A percentile compares a stretch with the other conserved stretches of the same genome.
These are phyloP conservation scores for Cinara cedri DNA, from an alignment of 2,888 invertebrate genomes.

Conservation along the genomic window DNA sequence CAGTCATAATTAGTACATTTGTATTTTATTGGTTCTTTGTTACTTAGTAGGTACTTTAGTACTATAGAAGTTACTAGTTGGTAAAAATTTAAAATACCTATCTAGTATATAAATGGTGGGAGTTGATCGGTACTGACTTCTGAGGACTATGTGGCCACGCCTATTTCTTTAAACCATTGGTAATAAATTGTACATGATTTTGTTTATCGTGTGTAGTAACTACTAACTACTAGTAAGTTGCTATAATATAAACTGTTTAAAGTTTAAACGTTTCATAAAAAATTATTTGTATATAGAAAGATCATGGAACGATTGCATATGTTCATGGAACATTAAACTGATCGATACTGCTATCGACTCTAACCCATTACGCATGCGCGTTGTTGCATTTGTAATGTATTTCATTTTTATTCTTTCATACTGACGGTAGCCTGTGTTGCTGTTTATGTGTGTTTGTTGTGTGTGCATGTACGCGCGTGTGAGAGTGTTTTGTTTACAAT, in stretches of 20 bases:
- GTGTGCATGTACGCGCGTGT: slow-evolving; percentile 12
- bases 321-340: slow-evolving; percentile 39
- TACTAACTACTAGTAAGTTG: not conserved
- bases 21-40: too few relatives aligned
- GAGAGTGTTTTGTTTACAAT: slow-evolving; percentile 50
- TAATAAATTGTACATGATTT: not conserved
- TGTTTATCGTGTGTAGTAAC: not conserved
- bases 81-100: too few relatives aligned
- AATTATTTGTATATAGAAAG: not conserved
- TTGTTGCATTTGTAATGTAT: slow-evolving; percentile 5
- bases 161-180: not conserved
- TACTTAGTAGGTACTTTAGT: too few relatives aligned
- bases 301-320: slow-evolving; percentile 34
- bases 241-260: not conserved
- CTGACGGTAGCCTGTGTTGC: not conserved
- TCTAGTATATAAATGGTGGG: not conserved
- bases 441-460: not conserved
- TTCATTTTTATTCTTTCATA: slow-evolving; percentile 14
- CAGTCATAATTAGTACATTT: too few relatives aligned
- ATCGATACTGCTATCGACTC: slow-evolving; percentile 51
- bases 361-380: slow-evolving; percentile 19
- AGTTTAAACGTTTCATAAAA: not conserved
- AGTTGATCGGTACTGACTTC: not conserved
- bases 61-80: too few relatives aligned
- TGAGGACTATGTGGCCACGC: not conserved